Conservation (phyloP, 2,888 invertebrate genomes). For the Temnothorax unifasciatus region DNA sequence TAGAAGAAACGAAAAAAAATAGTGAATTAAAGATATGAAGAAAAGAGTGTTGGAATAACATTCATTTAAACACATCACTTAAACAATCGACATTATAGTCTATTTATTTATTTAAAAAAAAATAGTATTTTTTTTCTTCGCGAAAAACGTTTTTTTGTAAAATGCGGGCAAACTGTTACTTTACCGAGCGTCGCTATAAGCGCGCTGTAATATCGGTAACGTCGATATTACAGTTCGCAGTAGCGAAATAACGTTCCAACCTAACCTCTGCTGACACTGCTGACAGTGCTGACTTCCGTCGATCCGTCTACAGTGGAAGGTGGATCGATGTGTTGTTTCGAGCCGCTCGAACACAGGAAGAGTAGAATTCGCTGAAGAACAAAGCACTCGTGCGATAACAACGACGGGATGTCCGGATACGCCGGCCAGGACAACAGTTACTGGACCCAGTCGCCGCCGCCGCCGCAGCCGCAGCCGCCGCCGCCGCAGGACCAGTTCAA, state of each 20-base stretch:
- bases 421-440: slow-evolving; percentile 81
- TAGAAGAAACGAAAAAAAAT: background rate
- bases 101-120: background rate
- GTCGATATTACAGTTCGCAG: background rate
- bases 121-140: background rate
- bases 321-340: slow-evolving; percentile 5
- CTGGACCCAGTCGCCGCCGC: slow-evolving; percentile 79
- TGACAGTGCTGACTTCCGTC: too few species aligned
- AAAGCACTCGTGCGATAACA: background rate
- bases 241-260: background rate
- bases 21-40: background rate
- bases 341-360: background rate
- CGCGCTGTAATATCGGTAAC: background rate
- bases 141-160: background rate
- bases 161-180: background rate
- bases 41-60: background rate
- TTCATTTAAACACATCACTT: background rate
- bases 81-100: background rate
- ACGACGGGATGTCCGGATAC: slow-evolving; percentile 80
- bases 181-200: background rate
- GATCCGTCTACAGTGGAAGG: too few species aligned
- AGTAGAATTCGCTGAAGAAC: background rate
- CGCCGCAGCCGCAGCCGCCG: slow-evolving; percentile 65
- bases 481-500: slow-evolving; percentile 67
- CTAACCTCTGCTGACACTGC: slow-evolving; percentile 18